Conservation (phyloP, 2,113 vertebrate species). For the Nettapus auritus region DNA sequence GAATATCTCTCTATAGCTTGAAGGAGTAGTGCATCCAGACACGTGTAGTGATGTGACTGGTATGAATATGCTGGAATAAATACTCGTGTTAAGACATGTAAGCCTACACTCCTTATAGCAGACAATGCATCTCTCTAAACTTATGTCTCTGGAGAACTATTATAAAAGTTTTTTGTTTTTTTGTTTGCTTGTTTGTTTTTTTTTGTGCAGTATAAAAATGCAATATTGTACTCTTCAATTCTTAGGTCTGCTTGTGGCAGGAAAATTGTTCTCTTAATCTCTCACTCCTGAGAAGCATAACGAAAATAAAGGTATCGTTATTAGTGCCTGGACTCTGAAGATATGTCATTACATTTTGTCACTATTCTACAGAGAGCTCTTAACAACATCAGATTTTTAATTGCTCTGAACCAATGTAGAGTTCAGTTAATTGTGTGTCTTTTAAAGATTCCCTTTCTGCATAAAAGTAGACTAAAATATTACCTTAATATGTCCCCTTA, state of each 20-base stretch:
- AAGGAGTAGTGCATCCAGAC: not conserved
- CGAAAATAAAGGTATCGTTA: slow-evolving; percentile 12
- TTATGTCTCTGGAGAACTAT: not conserved
- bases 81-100: not conserved
- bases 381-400: not conserved
- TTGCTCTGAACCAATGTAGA: not conserved
- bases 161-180: no score
- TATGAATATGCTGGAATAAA: not conserved
- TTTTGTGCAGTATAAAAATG: not conserved
- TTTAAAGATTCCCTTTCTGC: not conserved
- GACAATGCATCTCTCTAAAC: not conserved
- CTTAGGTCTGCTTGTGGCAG: not conserved
- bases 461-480: not conserved
- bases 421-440: not conserved
- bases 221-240: not conserved
- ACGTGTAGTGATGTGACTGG: not conserved
- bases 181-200: no score
- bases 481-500: not conserved
- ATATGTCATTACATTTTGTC: not conserved
- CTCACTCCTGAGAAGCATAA: not conserved
- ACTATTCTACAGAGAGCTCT: not conserved
- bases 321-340: not conserved
- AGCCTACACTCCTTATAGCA: not conserved
- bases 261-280: slow-evolving; percentile 3
- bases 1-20: not conserved